phyloP scores from a whole-genome alignment of 1,140 invertebrate genomes.

The Branchinecta lindahli region DNA sequence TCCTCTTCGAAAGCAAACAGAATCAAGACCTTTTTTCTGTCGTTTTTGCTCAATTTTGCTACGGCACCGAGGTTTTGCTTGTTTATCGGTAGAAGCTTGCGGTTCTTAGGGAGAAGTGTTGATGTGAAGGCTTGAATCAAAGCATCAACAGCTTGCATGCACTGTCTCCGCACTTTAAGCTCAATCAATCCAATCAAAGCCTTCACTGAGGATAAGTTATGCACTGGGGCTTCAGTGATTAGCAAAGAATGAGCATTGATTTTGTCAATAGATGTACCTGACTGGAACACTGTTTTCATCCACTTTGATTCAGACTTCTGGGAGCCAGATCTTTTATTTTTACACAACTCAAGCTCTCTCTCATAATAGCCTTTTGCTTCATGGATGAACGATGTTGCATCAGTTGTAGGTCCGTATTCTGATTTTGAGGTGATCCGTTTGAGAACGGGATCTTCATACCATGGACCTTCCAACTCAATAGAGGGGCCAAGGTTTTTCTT shows the following conservation, averaged over 20 bases:
- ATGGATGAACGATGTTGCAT: neutral
- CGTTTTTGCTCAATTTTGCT: conserved; percentile 30
- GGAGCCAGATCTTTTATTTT: neutral
- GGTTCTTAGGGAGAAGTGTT: conserved; percentile 45
- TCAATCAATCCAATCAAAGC: conserved; percentile 59
- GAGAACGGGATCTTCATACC: neutral
- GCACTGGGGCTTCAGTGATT: conserved; percentile 68
- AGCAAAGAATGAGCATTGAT: conserved; percentile 64
- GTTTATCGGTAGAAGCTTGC: conserved; percentile 54
- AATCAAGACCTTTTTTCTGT: conserved; percentile 35
- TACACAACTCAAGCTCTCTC: neutral
- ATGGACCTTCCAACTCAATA: neutral
- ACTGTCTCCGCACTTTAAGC: conserved; percentile 63
- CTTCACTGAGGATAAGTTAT: conserved; percentile 52
- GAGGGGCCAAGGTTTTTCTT: neutral
- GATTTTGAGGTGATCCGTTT: neutral
- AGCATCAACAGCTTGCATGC: conserved; percentile 26
- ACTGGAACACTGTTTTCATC: conserved; percentile 59
- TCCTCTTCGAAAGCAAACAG: conserved; percentile 66
- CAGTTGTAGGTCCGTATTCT: neutral
- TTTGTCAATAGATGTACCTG: conserved; percentile 68
- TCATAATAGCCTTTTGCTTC: neutral
- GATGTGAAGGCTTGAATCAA: conserved; percentile 22
- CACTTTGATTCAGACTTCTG: conserved; percentile 41
- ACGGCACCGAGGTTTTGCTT: conserved; percentile 40